phyloP scores from a whole-genome alignment of 1,140 invertebrate species.

The Fopius arisanus region DNA sequence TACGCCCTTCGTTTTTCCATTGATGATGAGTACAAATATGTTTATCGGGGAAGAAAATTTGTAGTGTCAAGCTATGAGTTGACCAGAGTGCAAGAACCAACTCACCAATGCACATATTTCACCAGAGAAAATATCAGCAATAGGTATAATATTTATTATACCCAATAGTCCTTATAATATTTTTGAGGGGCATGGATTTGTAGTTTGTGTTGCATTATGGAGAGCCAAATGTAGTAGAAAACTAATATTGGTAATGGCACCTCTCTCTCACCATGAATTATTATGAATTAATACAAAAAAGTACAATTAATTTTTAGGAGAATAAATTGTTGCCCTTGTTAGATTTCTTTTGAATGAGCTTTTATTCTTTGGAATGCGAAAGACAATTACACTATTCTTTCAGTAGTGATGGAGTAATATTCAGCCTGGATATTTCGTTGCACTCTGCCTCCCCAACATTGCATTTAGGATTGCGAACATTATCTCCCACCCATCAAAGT shows the following conservation, averaged over 20 bases:
- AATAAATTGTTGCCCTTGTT: background rate
- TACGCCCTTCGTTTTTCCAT: slow-evolving; percentile 39
- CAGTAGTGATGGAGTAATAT: slow-evolving; percentile 37
- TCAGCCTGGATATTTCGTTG: slow-evolving; percentile 38
- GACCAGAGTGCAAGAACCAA: slow-evolving; percentile 32
- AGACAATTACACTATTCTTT: slow-evolving; percentile 31
- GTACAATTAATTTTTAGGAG: too few species aligned
- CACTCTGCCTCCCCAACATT: slow-evolving; percentile 32
- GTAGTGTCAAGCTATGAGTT: slow-evolving; percentile 37
- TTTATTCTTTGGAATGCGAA: slow-evolving; percentile 10
- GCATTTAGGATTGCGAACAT: slow-evolving; percentile 34
- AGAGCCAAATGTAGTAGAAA: background rate
- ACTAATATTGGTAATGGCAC: background rate
- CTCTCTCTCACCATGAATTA: too few species aligned
- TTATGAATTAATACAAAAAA: too few species aligned
- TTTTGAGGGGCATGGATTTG: background rate
- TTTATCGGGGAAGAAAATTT: slow-evolving; percentile 30
- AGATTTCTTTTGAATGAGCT: background rate
- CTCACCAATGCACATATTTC: slow-evolving; percentile 37
- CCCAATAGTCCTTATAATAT: too few species aligned
- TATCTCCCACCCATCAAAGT: slow-evolving; percentile 29
- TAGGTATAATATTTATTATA: slow-evolving; percentile 27
- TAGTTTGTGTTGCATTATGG: background rate
- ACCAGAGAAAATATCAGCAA: slow-evolving; percentile 19
- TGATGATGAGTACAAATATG: slow-evolving; percentile 23